Conservation (phyloP, 1,140 invertebrate genomes). For the Orius insidiosus region DNA sequence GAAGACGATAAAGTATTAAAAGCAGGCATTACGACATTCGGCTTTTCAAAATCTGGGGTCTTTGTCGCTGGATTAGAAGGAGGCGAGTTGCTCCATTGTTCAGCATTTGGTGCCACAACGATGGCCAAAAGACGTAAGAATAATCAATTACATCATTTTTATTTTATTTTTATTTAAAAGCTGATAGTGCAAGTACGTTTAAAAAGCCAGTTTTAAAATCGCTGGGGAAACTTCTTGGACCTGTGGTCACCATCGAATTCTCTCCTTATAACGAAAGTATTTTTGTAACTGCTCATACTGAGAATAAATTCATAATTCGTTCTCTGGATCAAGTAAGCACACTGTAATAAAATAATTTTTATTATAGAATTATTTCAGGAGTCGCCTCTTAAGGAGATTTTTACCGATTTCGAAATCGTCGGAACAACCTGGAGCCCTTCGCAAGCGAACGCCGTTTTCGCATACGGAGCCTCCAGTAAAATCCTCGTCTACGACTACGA, state of each 20-base stretch:
- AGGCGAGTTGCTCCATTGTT: conserved; percentile 14
- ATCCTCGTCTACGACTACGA: conserved; percentile 6
- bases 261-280: conserved; percentile 12
- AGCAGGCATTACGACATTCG: conserved; percentile 12
- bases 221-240: conserved; percentile 1
- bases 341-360: background rate
- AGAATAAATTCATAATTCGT: conserved; percentile 8
- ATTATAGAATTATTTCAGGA: conserved; percentile 2
- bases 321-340: conserved; percentile 11
- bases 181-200: background rate
- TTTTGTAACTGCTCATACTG: conserved; percentile 3
- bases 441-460: conserved; percentile 6
- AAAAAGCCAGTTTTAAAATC: conserved; percentile 11
- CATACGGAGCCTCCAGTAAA: conserved; percentile 3
- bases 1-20: background rate
- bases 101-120: conserved; percentile 6
- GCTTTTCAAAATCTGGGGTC: conserved; percentile 8
- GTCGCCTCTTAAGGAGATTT: background rate
- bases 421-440: conserved; percentile 7
- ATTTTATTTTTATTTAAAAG: conserved; percentile 1
- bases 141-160: background rate
- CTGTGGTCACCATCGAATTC: conserved; percentile 9
- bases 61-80: conserved; percentile 14
- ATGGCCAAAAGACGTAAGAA: conserved; percentile 8
- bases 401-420: conserved; percentile 1